Evolutionary conservation across 2,888 invertebrate genomes (phyloP).

Genomic region (Caenorhabditis wallacei): DNA sequence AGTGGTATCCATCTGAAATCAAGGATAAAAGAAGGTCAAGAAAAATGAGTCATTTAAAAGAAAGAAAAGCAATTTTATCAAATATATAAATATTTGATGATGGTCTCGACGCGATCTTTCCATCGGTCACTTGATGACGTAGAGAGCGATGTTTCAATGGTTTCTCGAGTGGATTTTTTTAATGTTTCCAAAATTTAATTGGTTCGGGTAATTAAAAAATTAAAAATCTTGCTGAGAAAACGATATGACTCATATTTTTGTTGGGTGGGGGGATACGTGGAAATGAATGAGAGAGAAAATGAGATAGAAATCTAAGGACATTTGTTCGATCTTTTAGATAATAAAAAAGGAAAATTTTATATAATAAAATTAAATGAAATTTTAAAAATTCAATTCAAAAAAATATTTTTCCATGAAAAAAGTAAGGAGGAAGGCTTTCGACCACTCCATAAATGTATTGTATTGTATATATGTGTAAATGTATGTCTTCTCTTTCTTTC

Average conservation of each 20-base stretch:
- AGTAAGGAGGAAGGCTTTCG: no score
- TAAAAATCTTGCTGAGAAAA: no score
- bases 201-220: slow-evolving; percentile 6
- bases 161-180: slow-evolving; percentile 30
- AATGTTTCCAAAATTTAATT: slow-evolving; percentile 41
- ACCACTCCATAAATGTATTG: slow-evolving; percentile 19
- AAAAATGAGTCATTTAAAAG: slow-evolving; percentile 2
- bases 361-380: no score
- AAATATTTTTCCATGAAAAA: no score
- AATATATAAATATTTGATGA: slow-evolving; percentile 51
- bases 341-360: background rate
- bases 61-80: slow-evolving; percentile 19
- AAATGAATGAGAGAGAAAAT: background rate
- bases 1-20: slow-evolving; percentile 35
- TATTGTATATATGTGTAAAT: slow-evolving; percentile 10
- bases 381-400: no score
- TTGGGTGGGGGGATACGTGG: background rate
- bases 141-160: slow-evolving; percentile 25
- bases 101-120: slow-evolving; percentile 46
- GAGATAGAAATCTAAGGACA: background rate
- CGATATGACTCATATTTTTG: no score
- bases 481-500: background rate
- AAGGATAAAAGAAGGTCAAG: background rate
- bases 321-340: background rate
- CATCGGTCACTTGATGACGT: slow-evolving; percentile 47